Evolutionary conservation across 2,797 vertebrate genomes (phyloP), one percentile per base, ranked within the genome.

Genomic region (Geotrypetes seraphini): DNA sequence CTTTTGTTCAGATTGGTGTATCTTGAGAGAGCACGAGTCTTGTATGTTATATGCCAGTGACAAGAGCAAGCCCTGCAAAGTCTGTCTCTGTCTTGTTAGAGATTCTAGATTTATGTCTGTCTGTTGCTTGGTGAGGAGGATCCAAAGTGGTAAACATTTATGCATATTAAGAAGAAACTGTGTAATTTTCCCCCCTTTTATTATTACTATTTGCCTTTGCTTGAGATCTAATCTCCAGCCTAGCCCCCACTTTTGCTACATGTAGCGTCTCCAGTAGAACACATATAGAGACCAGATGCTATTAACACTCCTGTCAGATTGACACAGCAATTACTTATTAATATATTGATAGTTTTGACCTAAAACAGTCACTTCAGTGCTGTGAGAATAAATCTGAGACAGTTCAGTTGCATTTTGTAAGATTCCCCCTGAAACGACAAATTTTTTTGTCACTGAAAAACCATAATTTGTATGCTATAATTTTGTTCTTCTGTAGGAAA

Each of bases 311-410:
- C 44, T 42, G 26, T 60, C 69, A 76, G 67, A 75, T 57, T 78
- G 66, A 58, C 63, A 49, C 47, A 50, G 36, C 39, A 57, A 44
- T 76, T 72, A 67, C 37, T 77, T 27, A 50, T 58, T 76, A 49
- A 50, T 71, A 70, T 79, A 68, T 73, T 72, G 67, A 70, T 78
- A 72, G 51, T 50, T 78, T 75, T 80, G 72, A 75, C 71, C 73
- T 69, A 65, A 70, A 63, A 23, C 56, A 61, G 49, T 50, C 46
- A 47, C 58, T 61, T 59, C 48, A 57, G 63, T 58, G 46, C 57
- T 65, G 46, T 33, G 56, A 47, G 66, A 70, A 73, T 67, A 50
- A 17, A 57, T 16, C 31, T 0, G 14, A 70, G 53, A 55, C 47
- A 56, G 16, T 61, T 43, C 39, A 36, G 7, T 36, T 33, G 23